Evolutionary conservation across 2,113 vertebrate species (phyloP), one percentile per base, ranked within the genome.

Genomic region (Chaetodon auriga): DNA sequence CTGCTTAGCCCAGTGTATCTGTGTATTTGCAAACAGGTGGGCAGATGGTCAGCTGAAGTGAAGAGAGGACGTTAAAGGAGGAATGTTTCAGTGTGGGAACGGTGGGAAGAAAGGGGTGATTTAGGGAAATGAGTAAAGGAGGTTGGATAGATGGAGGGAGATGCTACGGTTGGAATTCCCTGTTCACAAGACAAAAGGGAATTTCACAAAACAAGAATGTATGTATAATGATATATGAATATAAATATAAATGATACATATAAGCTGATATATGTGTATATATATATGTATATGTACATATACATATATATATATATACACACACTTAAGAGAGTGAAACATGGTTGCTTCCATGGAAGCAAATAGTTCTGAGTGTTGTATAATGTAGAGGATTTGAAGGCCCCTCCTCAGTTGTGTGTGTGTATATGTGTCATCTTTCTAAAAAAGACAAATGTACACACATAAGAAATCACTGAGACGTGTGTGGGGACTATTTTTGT

Each of bases 221-320:
- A 95, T 94, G 94, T 94, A 92, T 90, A 92, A 89, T 86, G 77
- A 72, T 88, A 88, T 87, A 92, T 90, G 84, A 84, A 93, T 92
- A 90, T 85, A 90, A 91, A 92, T 91, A 68, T 85, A 90, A 91
- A 92, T 91, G 70, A 93, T 87, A 88, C 49, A 71, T 87, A 92
- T 92, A 95, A 92, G 92, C 91, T 94, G 87, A 93, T 90, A 91
- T 93, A 30, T 30, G 30, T 30, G 3, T 30, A 90, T 88, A 88
- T 87, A 92, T 90, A 92, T 92, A 90, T 85, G 90, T 90, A 91
- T 91, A 68, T n/a, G n/a, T n/a, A n/a, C n/a, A 93, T 87, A 88
- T 46, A 71, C 85, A 92, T 92, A 94, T 90, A 87, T 87, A 83
- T 81, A 82, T 15, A 48, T 15, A 82, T 78, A 84, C 90, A 68